phyloP scores from a whole-genome alignment of 2,888 invertebrate genomes.

The Antheraea yamamai region DNA sequence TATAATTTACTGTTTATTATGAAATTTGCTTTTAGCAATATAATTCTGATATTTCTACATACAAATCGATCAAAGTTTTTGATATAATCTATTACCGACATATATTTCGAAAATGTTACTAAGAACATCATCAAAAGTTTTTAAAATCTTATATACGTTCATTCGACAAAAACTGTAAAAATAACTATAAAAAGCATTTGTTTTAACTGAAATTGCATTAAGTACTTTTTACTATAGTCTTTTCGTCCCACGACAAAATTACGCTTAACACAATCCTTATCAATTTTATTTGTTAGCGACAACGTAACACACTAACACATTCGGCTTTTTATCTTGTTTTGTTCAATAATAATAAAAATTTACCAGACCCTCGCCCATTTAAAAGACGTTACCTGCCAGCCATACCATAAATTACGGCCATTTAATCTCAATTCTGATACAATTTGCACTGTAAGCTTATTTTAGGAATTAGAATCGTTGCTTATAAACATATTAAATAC shows the following conservation, averaged over 20 bases:
- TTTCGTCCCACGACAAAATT: slow-evolving; percentile 22
- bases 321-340: slow-evolving; percentile 42
- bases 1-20: not conserved
- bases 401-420: not conserved
- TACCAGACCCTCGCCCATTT: not conserved
- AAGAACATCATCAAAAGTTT: not conserved
- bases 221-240: not conserved
- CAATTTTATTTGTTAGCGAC: slow-evolving; percentile 45
- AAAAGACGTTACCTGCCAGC: not conserved
- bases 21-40: not conserved
- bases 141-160: too few species aligned
- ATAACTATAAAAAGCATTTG: not conserved
- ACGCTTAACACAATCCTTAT: slow-evolving; percentile 35
- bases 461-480: not conserved
- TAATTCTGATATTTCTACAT: not conserved
- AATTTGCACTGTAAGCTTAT: not conserved
- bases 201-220: not conserved
- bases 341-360: slow-evolving; percentile 50
- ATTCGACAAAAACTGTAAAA: not conserved
- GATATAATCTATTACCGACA: not conserved
- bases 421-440: not conserved
- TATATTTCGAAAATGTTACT: not conserved
- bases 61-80: not conserved
- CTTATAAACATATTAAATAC: not conserved
- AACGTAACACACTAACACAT: slow-evolving; percentile 37